These are phyloP conservation scores for Lordiphosa mommai DNA, from an alignment of 1,140 invertebrate species.

Conservation along the genomic window DNA sequence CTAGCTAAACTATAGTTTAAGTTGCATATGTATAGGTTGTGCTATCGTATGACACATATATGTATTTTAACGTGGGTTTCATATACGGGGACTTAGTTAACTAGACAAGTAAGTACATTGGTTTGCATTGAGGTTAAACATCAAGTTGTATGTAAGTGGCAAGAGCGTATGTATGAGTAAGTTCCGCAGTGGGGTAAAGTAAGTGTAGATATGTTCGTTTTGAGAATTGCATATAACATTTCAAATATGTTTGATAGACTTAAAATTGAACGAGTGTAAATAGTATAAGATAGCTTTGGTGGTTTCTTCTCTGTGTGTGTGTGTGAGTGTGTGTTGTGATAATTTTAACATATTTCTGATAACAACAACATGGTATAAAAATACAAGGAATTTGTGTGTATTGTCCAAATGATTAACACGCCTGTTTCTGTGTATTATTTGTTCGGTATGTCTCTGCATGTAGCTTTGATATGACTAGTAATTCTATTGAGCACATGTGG, in stretches of 20 bases:
- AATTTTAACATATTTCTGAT: constrained; percentile 15
- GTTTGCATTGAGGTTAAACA: constrained; percentile 18
- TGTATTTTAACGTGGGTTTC: background rate
- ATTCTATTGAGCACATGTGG: constrained; percentile 12
- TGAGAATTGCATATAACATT: constrained; percentile 39
- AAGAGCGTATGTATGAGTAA: constrained; percentile 8
- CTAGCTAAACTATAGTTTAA: constrained; percentile 42
- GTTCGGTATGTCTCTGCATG: too few species aligned
- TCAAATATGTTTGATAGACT: constrained; percentile 44
- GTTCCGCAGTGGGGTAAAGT: constrained; percentile 19
- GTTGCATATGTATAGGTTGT: too few species aligned
- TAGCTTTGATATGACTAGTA: constrained; percentile 40
- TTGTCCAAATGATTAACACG: constrained; percentile 70
- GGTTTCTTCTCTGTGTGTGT: too few species aligned
- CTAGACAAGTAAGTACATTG: constrained; percentile 8
- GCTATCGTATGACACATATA: constrained; percentile 3
- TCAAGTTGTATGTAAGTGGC: constrained; percentile 15
- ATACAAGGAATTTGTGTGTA: constrained; percentile 71
- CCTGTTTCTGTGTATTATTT: constrained; percentile 10
- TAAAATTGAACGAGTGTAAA: constrained; percentile 10
- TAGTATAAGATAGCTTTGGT: constrained; percentile 7
- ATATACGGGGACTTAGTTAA: background rate
- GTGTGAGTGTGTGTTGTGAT: constrained; percentile 1
- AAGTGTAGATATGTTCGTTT: constrained; percentile 46
- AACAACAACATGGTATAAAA: constrained; percentile 69